Percentiles rank a stretch among this genome's conserved stretches.
These are phyloP conservation scores for Dallia pectoralis DNA, from an alignment of 2,797 vertebrate genomes.

Conservation along the genomic window DNA sequence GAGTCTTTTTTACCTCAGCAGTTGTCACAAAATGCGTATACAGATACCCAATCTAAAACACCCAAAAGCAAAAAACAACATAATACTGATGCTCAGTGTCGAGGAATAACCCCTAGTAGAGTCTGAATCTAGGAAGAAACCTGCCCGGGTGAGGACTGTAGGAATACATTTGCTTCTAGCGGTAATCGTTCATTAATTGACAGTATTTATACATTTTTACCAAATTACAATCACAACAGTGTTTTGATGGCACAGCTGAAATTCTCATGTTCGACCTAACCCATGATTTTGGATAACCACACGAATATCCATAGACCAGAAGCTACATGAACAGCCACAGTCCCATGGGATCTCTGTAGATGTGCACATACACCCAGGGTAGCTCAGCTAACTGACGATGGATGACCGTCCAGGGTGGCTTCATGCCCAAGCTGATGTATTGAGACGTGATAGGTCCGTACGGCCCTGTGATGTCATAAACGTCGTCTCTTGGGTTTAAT, in stretches of 20 bases:
- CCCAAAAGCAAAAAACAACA: no score
- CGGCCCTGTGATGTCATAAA: background rate
- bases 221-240: background rate
- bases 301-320: conserved; percentile 37
- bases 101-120: no score
- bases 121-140: no score
- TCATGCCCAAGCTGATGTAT: conserved; percentile 10
- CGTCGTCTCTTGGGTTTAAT: background rate
- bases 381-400: conserved; percentile 40
- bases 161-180: no score
- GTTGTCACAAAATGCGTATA: no score
- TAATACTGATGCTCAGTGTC: no score
- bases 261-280: conserved; percentile 18
- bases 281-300: conserved; percentile 44
- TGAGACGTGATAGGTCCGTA: conserved; percentile 2
- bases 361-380: conserved; percentile 36
- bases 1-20: no score
- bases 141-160: no score
- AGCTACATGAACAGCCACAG: conserved; percentile 18
- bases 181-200: no score
- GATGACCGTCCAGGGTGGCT: conserved; percentile 13
- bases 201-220: no score
- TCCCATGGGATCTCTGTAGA: conserved; percentile 8
- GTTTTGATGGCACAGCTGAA: background rate
- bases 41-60: no score